Percentiles rank a stretch among this genome's conserved stretches.
Conservation (phyloP, 2,797 vertebrate species). For the Ciconia nigra region DNA sequence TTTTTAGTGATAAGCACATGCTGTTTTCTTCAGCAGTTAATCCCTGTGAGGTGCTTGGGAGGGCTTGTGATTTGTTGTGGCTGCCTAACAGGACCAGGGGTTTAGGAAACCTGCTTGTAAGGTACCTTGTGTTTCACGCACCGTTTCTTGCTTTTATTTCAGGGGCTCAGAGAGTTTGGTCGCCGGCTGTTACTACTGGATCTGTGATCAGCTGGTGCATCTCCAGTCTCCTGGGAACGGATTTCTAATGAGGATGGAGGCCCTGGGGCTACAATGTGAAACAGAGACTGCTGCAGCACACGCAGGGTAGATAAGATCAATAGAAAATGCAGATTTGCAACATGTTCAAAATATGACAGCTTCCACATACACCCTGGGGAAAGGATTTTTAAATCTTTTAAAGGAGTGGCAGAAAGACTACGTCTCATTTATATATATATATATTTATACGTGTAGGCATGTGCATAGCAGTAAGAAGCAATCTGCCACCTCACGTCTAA, state of each 20-base stretch:
- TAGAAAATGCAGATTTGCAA: constrained; percentile 42
- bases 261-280: background rate
- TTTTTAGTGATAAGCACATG: background rate
- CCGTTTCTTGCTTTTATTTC: background rate
- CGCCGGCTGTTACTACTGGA: background rate
- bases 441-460: background rate
- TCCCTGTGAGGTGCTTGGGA: background rate
- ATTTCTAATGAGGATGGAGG: constrained; percentile 40
- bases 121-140: background rate
- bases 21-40: background rate
- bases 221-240: constrained; percentile 6
- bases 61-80: background rate
- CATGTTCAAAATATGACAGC: background rate
- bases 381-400: background rate
- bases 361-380: background rate
- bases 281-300: background rate
- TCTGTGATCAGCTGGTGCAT: constrained; percentile 38
- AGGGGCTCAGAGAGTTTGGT: background rate
- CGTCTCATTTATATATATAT: background rate
- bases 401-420: background rate
- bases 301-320: constrained; percentile 10
- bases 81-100: background rate
- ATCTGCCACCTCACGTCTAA: background rate
- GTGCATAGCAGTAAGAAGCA: background rate
- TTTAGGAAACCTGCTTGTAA: background rate